Evolutionary conservation across 2,888 invertebrate species (phyloP), one percentile per base, ranked within the genome.

Genomic region (Caenorhabditis wallacei): DNA sequence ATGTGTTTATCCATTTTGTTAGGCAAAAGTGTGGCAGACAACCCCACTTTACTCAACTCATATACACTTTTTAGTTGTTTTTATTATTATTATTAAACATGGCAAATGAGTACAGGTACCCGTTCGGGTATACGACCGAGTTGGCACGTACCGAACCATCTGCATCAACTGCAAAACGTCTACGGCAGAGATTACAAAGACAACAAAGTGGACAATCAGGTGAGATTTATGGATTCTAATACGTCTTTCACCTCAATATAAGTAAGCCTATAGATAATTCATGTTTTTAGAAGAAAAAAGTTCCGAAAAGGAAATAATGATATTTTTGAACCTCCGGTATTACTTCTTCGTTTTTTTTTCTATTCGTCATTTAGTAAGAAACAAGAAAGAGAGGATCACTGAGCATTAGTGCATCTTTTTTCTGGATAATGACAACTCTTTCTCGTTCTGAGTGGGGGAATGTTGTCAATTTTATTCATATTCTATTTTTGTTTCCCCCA

Each of bases 61-160:
- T 26, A 40, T n/a, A 48, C 7, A 26, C 20, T 56, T 51, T 20
- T 30, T 20, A 16, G 35, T 63, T 16, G 43, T 37, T 26, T 35
- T 46, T 40, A 18, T 11, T 2, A 30, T 18, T 37, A 51, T 18
- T 13, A 13, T 40, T 40, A 40, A 30, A 61, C n/a, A 78, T 69
- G 69, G 26, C 22, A 8, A 59, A 57, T 71, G 70, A 66, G 57
- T 79, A 59, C 84, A 88, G 89, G 76, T 91, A 91, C 74, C 85
- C 90, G n/a, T 91, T 91, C 68, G 91, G 91, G 61, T 91, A 91
- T 85, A 85, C 89, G 30, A 90, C 89, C 37, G 91, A 91, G 59
- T 84, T 91, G 56, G 83, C 88, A 26, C 86, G 87, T 16, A 89
- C 89, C 71, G 91, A 91, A 79, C 85, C 89, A n/a, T 88, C 91